These are phyloP conservation scores for Gasterosteus aculeatus DNA, from an alignment of 2,113 vertebrate genomes.

Conservation along the genomic window DNA sequence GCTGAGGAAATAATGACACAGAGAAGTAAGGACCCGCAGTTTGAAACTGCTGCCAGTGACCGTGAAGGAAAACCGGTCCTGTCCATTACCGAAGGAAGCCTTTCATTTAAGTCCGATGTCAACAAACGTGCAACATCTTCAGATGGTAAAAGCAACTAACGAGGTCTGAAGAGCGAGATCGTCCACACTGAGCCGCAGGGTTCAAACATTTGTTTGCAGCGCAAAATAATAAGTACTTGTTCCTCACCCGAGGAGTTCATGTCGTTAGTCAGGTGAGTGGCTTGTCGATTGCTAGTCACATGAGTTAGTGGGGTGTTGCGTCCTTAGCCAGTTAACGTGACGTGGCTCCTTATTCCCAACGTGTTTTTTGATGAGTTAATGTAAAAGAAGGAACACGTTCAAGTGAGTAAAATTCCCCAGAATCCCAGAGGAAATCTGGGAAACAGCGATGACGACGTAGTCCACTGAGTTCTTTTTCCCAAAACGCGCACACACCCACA, in stretches of 20 bases:
- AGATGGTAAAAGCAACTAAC: background rate
- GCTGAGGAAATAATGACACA: background rate
- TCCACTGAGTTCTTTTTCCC: background rate
- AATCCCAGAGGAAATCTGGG: conserved; percentile 28
- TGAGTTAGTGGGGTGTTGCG: too few relatives aligned
- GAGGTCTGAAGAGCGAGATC: background rate
- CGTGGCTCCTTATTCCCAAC: background rate
- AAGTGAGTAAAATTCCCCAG: background rate
- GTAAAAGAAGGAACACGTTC: conserved; percentile 30
- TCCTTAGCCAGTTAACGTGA: too few relatives aligned
- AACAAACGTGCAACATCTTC: background rate
- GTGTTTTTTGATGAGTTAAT: background rate
- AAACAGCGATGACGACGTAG: conserved; percentile 16
- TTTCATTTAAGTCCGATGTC: background rate
- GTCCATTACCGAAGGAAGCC: background rate
- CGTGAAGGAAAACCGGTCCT: background rate
- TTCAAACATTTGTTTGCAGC: too few relatives aligned
- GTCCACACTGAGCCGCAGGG: too few relatives aligned
- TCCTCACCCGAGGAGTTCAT: too few relatives aligned
- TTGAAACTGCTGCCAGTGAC: background rate
- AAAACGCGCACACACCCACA: conserved; percentile 21
- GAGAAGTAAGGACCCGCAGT: background rate
- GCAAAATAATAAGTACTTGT: too few relatives aligned
- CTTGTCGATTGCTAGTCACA: too few relatives aligned
- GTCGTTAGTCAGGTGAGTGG: too few relatives aligned